Evolutionary conservation across 2,113 vertebrate species (phyloP), one percentile per base, ranked within the genome.

Genomic region (Chloropsis hardwickii): DNA sequence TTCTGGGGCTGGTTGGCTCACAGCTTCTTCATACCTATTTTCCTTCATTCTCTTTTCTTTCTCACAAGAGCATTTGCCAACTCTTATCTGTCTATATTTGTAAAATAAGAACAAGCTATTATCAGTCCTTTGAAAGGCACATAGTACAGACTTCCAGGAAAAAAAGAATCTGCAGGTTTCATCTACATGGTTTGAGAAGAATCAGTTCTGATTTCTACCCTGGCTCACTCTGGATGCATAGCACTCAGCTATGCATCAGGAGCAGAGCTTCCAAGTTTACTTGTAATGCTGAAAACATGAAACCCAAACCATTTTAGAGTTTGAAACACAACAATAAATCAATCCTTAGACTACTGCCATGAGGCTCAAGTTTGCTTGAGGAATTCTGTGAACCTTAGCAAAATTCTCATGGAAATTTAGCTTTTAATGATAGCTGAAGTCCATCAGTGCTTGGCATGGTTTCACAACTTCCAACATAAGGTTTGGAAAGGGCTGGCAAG

Each of bases 1-100:
- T 84, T 94, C 94, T 94, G 66, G 39, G 72, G 44, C 66, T 87
- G 81, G 62, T 13, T 95, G 84, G 54, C 90, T 97, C 60, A 81
- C 5, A 4, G 86, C 16, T 94, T 78, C 79, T 61, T 56, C 25
- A 1, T 86, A 93, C 88, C 93, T 90, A 77, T 92, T 86, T 88
- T 76, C 60, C 51, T 81, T 72, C 67, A 21, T 81, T 84, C 64
- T 65, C 61, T 60, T 69, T 91, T 70, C 70, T 79, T 71, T 95
- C 90, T 84, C 84, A 67, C 22, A 50, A 71, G 35, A 64, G 35
- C 76, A 37, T 78, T 95, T 78, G 65, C 82, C 82, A 92, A 85
- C 47, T 50, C 61, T 80, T 91, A 91, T 77, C 92, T 71, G 58
- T 35, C 54, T 93, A 2, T 83, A 70, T 81, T 90, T 91, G 47